A percentile compares a stretch with the other conserved stretches of the same genome.
Evolutionary conservation across 1,140 invertebrate genomes (phyloP).

Genomic region (Sweltsa coloradensis): DNA sequence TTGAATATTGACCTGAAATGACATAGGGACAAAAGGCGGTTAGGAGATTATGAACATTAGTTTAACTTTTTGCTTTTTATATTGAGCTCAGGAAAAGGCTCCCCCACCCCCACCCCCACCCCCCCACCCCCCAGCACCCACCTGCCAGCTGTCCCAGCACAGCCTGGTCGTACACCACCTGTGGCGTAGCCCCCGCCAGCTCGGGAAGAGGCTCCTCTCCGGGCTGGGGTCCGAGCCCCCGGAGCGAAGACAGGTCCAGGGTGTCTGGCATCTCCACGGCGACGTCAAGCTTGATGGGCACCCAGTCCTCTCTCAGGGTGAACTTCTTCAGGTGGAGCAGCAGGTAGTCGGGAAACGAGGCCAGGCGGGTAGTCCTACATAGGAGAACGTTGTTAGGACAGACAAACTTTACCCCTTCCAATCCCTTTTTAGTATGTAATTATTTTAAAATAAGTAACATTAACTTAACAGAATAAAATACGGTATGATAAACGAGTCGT

Average conservation of each 20-base stretch:
- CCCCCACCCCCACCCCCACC: too few species aligned
- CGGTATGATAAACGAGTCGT: too few species aligned
- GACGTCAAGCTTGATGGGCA: conserved; percentile 86
- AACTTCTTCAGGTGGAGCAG: conserved; percentile 91
- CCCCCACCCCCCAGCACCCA: too few species aligned
- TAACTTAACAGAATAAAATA: neutral
- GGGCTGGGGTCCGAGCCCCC: conserved; percentile 62
- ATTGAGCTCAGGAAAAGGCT: too few species aligned
- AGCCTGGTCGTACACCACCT: conserved; percentile 40
- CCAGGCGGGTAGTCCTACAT: conserved; percentile 62
- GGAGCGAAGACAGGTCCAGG: conserved; percentile 63
- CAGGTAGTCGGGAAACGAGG: conserved; percentile 88
- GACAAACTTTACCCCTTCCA: too few species aligned
- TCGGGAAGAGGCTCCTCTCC: conserved; percentile 77
- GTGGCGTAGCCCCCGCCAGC: conserved; percentile 33
- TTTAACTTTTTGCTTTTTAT: too few species aligned
- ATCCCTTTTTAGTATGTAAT: too few species aligned
- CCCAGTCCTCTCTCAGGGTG: conserved; percentile 82
- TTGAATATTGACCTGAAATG: too few species aligned
- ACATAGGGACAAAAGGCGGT: too few species aligned
- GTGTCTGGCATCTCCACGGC: conserved; percentile 80
- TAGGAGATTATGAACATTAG: too few species aligned
- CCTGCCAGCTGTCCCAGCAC: conserved; percentile 46
- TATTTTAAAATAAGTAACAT: neutral
- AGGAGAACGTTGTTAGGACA: conserved; percentile 15